Evolutionary conservation across 2,888 invertebrate genomes (phyloP).

Genomic region (Anthoptus insignis): DNA sequence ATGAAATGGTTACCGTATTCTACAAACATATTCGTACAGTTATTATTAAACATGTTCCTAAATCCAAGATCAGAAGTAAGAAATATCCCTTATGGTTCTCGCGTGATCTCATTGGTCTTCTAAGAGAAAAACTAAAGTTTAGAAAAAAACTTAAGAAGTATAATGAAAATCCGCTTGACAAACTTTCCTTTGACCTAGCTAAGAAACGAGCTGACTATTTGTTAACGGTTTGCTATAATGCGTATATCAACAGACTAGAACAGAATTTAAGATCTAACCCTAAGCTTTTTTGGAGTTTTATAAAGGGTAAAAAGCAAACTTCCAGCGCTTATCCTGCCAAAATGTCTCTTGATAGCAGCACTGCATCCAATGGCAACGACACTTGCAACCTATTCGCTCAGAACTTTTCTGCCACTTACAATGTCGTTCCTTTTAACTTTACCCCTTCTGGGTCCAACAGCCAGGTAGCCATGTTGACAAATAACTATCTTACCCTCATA

Average conservation of each 20-base stretch:
- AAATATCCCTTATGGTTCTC: slow-evolving; percentile 11
- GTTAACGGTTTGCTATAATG: neutral
- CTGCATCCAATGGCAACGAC: neutral
- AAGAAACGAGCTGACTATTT: neutral
- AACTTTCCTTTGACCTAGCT: neutral
- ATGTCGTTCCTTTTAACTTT: neutral
- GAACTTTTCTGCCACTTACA: neutral
- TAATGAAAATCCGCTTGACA: neutral
- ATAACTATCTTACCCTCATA: neutral
- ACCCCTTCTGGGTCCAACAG: too few species aligned
- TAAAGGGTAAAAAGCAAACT: too few species aligned
- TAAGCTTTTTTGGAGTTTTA: too few species aligned
- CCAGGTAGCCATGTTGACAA: neutral
- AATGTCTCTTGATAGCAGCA: too few species aligned
- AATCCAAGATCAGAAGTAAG: neutral
- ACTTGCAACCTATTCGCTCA: neutral
- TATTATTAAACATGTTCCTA: slow-evolving; percentile 7
- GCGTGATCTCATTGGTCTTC: neutral
- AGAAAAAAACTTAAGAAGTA: neutral
- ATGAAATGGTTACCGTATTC: neutral
- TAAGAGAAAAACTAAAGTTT: neutral
- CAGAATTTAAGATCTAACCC: too few species aligned
- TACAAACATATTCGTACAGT: neutral
- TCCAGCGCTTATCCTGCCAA: too few species aligned
- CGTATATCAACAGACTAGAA: too few species aligned